phyloP scores from a whole-genome alignment of 1,140 invertebrate genomes.

The Hypsibius dujardini region DNA sequence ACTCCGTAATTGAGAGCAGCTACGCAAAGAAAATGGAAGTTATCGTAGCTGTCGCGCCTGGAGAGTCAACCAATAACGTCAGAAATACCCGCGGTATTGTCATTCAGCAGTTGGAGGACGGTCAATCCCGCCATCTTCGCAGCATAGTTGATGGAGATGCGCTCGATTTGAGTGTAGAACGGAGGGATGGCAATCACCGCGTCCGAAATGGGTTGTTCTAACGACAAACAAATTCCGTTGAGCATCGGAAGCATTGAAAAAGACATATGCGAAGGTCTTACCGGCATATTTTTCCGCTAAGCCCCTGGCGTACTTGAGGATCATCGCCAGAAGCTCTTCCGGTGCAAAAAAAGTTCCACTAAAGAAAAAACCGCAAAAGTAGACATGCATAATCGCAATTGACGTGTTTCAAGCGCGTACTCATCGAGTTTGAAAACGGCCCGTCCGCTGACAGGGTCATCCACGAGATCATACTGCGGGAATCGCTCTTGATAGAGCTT shows the following conservation, averaged over 20 bases:
- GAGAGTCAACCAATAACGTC: constrained; percentile 18
- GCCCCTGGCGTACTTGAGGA: constrained; percentile 65
- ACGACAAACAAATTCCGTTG: constrained; percentile 22
- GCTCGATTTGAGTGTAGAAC: constrained; percentile 87
- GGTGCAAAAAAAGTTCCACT: constrained; percentile 55
- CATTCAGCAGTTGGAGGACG: constrained; percentile 76
- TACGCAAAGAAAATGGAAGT: constrained; percentile 26
- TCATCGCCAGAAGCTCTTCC: constrained; percentile 77
- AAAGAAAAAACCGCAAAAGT: constrained; percentile 20
- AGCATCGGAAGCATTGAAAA: neutral
- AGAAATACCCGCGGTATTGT: constrained; percentile 57
- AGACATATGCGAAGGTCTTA: constrained; percentile 21
- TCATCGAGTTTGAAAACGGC: constrained; percentile 68
- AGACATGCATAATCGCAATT: neutral
- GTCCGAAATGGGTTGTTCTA: constrained; percentile 62
- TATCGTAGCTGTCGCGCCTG: constrained; percentile 3
- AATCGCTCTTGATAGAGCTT: constrained; percentile 63
- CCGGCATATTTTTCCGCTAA: constrained; percentile 49
- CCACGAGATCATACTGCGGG: constrained; percentile 70
- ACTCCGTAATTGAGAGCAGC: constrained; percentile 96
- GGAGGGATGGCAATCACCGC: constrained; percentile 86
- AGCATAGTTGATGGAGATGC: constrained; percentile 60
- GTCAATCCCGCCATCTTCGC: constrained; percentile 77
- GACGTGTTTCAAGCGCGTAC: constrained; percentile 28
- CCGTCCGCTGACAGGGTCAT: constrained; percentile 30